A percentile compares a stretch with the other conserved stretches of the same genome.
Evolutionary conservation across 2,888 invertebrate genomes (phyloP).

Genomic region (Eupithecia dodoneata): DNA sequence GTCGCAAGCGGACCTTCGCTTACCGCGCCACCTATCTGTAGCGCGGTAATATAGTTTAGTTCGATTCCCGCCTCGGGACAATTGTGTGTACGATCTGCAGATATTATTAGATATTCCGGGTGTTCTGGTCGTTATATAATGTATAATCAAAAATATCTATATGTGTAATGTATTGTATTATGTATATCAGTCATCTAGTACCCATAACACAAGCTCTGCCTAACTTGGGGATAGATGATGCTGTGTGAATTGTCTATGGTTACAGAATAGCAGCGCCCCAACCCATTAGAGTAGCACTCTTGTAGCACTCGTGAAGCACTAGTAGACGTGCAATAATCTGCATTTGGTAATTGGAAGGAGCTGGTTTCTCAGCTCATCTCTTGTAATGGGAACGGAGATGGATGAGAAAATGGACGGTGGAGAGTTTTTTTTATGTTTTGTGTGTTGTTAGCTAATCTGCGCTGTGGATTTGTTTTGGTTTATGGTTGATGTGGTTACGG

Average conservation of each 20-base stretch:
- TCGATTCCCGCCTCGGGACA: too few species aligned
- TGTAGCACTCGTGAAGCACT: neutral
- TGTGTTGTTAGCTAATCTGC: neutral
- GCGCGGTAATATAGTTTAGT: too few species aligned
- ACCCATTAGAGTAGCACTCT: constrained; percentile 5
- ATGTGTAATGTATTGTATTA: too few species aligned
- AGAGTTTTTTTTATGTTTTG: neutral
- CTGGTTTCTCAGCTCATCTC: constrained; percentile 25
- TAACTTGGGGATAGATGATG: too few species aligned
- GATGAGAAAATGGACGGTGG: constrained; percentile 17
- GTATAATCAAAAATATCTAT: too few species aligned
- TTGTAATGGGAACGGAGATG: constrained; percentile 26
- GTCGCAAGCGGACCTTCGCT: too few species aligned
- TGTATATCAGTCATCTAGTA: too few species aligned
- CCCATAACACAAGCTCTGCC: too few species aligned
- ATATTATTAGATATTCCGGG: too few species aligned
- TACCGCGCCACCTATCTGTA: too few species aligned
- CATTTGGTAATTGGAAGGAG: constrained; percentile 38
- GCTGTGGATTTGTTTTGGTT: constrained; percentile 8
- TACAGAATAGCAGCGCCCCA: neutral
- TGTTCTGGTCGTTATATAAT: too few species aligned
- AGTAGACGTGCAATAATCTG: constrained; percentile 36
- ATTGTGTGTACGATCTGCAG: too few species aligned
- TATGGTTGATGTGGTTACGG: neutral
- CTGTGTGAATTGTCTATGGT: neutral